Evolutionary conservation across 2,797 vertebrate genomes (phyloP).

Genomic region (Gallinago stenura): DNA sequence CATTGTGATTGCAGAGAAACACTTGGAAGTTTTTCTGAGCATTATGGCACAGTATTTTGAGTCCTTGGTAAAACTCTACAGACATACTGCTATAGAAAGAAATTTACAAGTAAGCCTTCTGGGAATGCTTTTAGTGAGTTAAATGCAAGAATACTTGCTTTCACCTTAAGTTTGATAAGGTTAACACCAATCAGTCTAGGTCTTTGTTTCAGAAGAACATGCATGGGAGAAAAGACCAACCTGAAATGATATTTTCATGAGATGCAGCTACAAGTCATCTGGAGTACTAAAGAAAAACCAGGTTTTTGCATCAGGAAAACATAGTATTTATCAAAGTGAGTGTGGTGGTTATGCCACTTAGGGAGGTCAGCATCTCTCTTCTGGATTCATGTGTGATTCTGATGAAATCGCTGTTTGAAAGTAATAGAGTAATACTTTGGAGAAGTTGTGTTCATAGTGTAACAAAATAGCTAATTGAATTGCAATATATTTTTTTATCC

Average conservation of each 20-base stretch:
- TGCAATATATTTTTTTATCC: slow-evolving; percentile 78
- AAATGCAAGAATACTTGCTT: slow-evolving; percentile 38
- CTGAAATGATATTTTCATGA: neutral
- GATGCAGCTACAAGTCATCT: slow-evolving; percentile 75
- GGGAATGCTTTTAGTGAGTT: slow-evolving; percentile 69
- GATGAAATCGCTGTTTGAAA: slow-evolving; percentile 58
- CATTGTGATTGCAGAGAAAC: slow-evolving; percentile 54
- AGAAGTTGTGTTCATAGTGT: slow-evolving; percentile 59
- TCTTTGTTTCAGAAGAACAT: slow-evolving; percentile 38
- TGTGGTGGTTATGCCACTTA: neutral
- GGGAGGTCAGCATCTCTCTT: slow-evolving; percentile 50
- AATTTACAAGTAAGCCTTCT: slow-evolving; percentile 42
- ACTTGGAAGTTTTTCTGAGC: slow-evolving; percentile 67
- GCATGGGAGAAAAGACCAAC: neutral
- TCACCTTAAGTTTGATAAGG: slow-evolving; percentile 56
- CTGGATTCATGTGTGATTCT: slow-evolving; percentile 53
- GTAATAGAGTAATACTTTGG: slow-evolving; percentile 39
- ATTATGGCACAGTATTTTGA: slow-evolving; percentile 39
- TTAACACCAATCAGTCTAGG: slow-evolving; percentile 25
- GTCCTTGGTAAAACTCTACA: slow-evolving; percentile 64
- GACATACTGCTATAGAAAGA: slow-evolving; percentile 55
- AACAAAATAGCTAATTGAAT: slow-evolving; percentile 64
- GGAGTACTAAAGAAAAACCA: slow-evolving; percentile 41
- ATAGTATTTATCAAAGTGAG: neutral
- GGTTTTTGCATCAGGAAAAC: slow-evolving; percentile 19